These are phyloP conservation scores for Erpornis zantholeuca DNA, from an alignment of 2,113 vertebrate species.

Conservation along the genomic window DNA sequence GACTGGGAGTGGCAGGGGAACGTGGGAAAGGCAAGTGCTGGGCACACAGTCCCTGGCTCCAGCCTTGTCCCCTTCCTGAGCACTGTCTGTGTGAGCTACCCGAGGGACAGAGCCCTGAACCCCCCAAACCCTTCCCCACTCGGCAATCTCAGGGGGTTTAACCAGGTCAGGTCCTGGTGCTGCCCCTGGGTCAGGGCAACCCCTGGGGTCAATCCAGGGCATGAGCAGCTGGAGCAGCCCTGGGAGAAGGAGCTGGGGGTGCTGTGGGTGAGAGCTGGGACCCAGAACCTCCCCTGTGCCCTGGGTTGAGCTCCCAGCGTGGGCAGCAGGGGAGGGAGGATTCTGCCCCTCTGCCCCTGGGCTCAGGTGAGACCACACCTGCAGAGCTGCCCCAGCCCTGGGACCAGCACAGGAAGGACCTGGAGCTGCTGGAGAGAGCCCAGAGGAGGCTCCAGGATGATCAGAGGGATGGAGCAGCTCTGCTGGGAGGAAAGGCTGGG, in stretches of 20 bases:
- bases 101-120: neutral
- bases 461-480: neutral
- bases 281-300: neutral
- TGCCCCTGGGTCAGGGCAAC: neutral
- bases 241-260: neutral
- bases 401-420: neutral
- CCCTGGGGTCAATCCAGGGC: rapidly evolving
- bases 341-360: neutral
- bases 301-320: neutral
- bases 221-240: neutral
- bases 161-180: neutral
- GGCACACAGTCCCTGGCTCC: neutral
- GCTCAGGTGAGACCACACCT: neutral
- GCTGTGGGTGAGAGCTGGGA: neutral
- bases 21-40: neutral
- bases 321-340: neutral
- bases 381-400: neutral
- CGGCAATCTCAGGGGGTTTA: rapidly evolving
- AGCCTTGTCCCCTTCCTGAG: neutral
- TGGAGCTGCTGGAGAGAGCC: neutral
- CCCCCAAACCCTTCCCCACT: neutral
- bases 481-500: neutral
- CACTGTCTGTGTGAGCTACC: neutral
- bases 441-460: neutral
- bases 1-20: neutral